Percentiles rank a stretch among this genome's conserved stretches.
These are phyloP conservation scores for Oscheius sp. DNA, from an alignment of 2,888 invertebrate genomes.

Conservation along the genomic window DNA sequence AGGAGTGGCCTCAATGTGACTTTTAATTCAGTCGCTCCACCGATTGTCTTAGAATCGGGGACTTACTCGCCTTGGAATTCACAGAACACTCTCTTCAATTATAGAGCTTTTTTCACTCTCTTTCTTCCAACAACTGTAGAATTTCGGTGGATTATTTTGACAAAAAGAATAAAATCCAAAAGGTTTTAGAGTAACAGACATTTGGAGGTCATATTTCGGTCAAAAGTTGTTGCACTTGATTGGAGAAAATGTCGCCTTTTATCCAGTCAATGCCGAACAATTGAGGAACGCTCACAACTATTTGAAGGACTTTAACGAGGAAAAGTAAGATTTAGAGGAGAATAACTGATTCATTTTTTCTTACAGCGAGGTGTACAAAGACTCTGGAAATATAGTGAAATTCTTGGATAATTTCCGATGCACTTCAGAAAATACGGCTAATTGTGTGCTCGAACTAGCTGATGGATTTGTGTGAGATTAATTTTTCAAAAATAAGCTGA, in stretches of 20 bases:
- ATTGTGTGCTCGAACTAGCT: not conserved
- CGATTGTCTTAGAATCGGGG: constrained; percentile 36
- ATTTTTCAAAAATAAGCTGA: too few relatives aligned
- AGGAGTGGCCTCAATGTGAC: constrained; percentile 34
- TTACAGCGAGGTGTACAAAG: not conserved
- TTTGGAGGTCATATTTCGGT: constrained; percentile 50
- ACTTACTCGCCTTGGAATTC: constrained; percentile 55
- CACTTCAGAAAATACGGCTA: not conserved
- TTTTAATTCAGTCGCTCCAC: constrained; percentile 48
- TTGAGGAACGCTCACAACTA: constrained; percentile 46
- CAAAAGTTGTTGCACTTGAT: constrained; percentile 46
- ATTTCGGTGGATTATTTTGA: constrained; percentile 22
- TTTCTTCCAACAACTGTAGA: constrained; percentile 51
- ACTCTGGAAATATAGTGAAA: not conserved
- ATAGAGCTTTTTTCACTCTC: constrained; percentile 46
- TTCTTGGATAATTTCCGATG: not conserved
- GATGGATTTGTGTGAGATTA: not conserved
- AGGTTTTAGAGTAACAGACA: constrained; percentile 42
- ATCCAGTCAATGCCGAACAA: constrained; percentile 49
- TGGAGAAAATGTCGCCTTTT: constrained; percentile 44
- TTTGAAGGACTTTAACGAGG: constrained; percentile 48
- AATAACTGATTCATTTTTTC: not conserved
- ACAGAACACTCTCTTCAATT: constrained; percentile 52
- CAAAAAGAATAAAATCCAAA: not conserved
- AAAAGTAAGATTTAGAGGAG: constrained; percentile 9